Evolutionary conservation across 30 jellyfish, hydroid and myxozoan species (phyloP).

Genomic region (Aurelia sp.): DNA sequence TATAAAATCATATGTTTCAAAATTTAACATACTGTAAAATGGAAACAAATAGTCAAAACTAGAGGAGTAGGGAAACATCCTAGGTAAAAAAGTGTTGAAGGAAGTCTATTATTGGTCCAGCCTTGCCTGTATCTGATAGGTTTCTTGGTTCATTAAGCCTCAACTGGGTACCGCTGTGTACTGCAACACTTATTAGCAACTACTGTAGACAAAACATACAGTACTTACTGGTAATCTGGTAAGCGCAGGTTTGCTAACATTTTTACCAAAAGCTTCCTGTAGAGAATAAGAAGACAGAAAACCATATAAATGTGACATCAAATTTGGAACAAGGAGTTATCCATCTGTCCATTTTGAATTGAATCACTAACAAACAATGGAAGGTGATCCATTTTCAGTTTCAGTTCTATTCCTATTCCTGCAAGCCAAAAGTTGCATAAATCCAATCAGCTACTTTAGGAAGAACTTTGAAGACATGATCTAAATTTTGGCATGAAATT

Average conservation of each 20-base stretch:
- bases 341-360: neutral
- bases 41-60: no score
- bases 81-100: no score
- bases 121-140: neutral
- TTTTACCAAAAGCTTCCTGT: slow-evolving; percentile 97
- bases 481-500: no score
- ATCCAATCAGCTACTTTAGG: no score
- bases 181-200: neutral
- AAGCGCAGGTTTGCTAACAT: slow-evolving; percentile 92
- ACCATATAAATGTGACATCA: neutral
- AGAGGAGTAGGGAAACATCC: no score
- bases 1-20: no score
- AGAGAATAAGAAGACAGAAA: slow-evolving; percentile 7
- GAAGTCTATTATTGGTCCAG: no score
- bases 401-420: no score
- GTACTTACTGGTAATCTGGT: slow-evolving; percentile 95
- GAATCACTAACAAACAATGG: neutral
- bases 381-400: neutral
- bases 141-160: neutral
- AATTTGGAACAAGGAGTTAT: neutral
- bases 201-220: neutral
- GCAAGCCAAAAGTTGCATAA: no score
- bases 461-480: no score
- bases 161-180: neutral
- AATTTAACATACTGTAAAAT: no score